A percentile compares a stretch with the other conserved stretches of the same genome.
Evolutionary conservation across 1,140 invertebrate species (phyloP).

Genomic region (Zophobas morio): DNA sequence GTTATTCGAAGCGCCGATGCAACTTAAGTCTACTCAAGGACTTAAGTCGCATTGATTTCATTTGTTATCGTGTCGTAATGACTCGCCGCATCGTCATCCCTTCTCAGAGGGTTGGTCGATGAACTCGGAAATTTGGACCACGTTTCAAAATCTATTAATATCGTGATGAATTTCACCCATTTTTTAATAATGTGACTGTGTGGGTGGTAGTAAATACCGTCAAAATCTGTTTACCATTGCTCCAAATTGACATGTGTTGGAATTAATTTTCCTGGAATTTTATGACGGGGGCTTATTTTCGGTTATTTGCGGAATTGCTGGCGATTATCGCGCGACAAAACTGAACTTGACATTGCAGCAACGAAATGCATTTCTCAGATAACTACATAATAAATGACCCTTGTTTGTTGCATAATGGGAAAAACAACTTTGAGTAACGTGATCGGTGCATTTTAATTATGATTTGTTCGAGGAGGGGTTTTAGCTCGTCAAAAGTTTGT

Average conservation of each 20-base stretch:
- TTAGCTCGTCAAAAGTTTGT: too few relatives aligned
- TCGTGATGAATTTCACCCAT: background rate
- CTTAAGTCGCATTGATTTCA: constrained; percentile 22
- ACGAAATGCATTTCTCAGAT: constrained; percentile 37
- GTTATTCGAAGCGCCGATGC: constrained; percentile 33
- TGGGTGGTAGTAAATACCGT: background rate
- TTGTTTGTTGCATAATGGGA: constrained; percentile 10
- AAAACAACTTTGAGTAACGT: background rate
- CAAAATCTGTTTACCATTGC: constrained; percentile 10
- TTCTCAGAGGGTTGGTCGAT: constrained; percentile 6
- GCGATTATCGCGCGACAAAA: constrained; percentile 2
- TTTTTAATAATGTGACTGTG: background rate
- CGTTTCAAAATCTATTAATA: constrained; percentile 12
- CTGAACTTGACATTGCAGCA: constrained; percentile 30
- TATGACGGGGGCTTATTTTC: too few relatives aligned
- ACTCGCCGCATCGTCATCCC: background rate
- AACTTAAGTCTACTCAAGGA: constrained; percentile 32
- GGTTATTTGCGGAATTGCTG: too few relatives aligned
- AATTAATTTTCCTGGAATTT: background rate
- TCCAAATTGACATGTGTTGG: background rate
- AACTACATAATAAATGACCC: constrained; percentile 36
- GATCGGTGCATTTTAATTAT: background rate
- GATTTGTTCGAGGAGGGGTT: too few relatives aligned
- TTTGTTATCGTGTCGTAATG: constrained; percentile 27
- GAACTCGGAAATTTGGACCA: background rate